Base-by-base conservation (phyloP, 2,797 vertebrate species). In the Premnoplex brunnescens region DNA sequence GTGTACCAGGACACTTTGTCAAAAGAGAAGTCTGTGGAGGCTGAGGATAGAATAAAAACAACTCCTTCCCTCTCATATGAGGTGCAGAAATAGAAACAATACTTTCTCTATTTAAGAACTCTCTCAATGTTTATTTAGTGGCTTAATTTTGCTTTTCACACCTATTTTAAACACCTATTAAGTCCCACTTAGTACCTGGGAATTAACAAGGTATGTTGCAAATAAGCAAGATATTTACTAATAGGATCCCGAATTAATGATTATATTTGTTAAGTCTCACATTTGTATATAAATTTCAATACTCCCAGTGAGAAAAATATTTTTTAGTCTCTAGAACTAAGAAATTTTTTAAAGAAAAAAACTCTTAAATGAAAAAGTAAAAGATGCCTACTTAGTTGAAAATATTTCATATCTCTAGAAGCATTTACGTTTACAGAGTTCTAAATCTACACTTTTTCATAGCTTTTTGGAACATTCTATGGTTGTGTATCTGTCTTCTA, bases 141-240 rank as follows among this genome's bases (percentile, higher is more conserved):
- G 74, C 34, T 76, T 84, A 73, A 66, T 82, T 92, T 79, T 60
- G 75, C 79, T 93, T 95, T 91, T 91, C 39, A 58, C 73, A 91
- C 54, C 46, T 85, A 49, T 64, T 89, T 91, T 90, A 66, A 66
- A 52, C 14, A 73, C 19, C 59, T 87, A 19, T 85, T 60, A 83
- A 91, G n/a, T 88, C 19, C 7, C 56, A 46, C 44, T 76, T 46
- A 59, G 32, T 64, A 71, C 32, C 24, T 34, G 85, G 52, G 28
- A 30, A 64, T 64, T 79, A 79, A 88, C 17, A 71, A 92, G 12
- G 13, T 49, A 17, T 36, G 7, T 39, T 78, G 71, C 17, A 82
- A 93, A 90, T 62, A 84, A 78, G 19, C 34, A 78, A 84, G 51
- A 8, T 75, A 67, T 62, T 85, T 75, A 66, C 48, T 72, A 59